A percentile compares a stretch with the other conserved stretches of the same genome.
Conservation (phyloP, 1,140 invertebrate species). For the Drosophila orosa region DNA sequence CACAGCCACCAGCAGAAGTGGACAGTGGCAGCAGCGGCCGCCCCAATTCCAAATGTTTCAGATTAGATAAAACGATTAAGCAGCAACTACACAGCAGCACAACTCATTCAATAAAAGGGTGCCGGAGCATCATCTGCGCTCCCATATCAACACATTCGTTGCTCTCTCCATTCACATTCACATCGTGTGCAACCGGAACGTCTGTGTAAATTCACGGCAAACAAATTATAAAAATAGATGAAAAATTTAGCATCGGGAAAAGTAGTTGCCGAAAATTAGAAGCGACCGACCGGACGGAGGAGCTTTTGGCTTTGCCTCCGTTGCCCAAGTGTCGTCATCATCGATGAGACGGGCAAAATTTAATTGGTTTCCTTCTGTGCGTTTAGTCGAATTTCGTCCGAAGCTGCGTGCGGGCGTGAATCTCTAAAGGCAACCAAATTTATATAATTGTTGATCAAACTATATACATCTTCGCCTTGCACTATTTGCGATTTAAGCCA, state of each 20-base stretch:
- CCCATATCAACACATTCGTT: conserved; percentile 7
- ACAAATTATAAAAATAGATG: conserved; percentile 75
- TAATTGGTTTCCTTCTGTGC: conserved; percentile 63
- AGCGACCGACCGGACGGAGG: conserved; percentile 16
- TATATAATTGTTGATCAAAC: conserved; percentile 13
- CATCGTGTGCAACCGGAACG: conserved; percentile 32
- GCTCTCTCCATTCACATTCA: conserved; percentile 5
- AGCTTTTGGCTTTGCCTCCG: conserved; percentile 30
- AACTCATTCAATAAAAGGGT: conserved; percentile 63
- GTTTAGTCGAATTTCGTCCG: conserved; percentile 65
- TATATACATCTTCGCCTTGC: not conserved
- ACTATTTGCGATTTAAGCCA: not conserved
- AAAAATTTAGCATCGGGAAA: conserved; percentile 49
- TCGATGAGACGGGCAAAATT: conserved; percentile 66
- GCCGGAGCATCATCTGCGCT: conserved; percentile 41
- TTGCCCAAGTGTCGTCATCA: conserved; percentile 71
- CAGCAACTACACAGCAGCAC: conserved; percentile 51
- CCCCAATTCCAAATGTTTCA: conserved; percentile 36
- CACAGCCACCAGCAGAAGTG: not conserved
- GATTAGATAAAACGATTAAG: conserved; percentile 77
- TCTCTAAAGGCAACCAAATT: conserved; percentile 22
- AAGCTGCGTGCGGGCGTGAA: conserved; percentile 70
- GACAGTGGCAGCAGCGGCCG: conserved; percentile 19
- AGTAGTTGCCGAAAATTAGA: conserved; percentile 74
- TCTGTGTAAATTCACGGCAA: conserved; percentile 43